A percentile compares a stretch with the other conserved stretches of the same genome.
phyloP scores from a whole-genome alignment of 1,140 invertebrate species.

The Drosophila orosa region DNA sequence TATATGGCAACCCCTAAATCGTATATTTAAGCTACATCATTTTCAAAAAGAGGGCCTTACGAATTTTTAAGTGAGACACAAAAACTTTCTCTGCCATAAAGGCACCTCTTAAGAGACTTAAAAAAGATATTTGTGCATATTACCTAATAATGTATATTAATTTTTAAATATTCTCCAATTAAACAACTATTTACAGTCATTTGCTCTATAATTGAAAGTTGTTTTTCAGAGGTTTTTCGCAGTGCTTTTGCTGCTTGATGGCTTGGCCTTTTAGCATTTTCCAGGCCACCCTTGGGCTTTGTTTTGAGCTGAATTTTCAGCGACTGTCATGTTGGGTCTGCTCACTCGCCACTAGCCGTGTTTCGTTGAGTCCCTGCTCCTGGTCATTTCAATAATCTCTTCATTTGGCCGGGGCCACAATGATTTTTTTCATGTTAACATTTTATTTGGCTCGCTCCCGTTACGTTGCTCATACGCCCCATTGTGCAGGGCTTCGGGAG shows the following conservation, averaged over 20 bases:
- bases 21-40: not conserved
- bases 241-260: conserved; percentile 43
- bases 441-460: conserved; percentile 64
- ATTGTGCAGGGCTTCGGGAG: conserved; percentile 58
- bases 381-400: conserved; percentile 80
- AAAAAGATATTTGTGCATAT: not conserved
- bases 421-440: conserved; percentile 73
- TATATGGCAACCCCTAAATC: not conserved
- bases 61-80: not conserved
- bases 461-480: conserved; percentile 67
- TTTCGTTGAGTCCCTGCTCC: not conserved
- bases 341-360: not conserved
- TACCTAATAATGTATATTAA: not conserved
- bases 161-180: not conserved
- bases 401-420: conserved; percentile 63
- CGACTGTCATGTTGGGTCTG: conserved; percentile 55
- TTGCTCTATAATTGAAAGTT: not conserved
- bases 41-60: not conserved
- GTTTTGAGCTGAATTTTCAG: conserved; percentile 55
- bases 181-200: not conserved
- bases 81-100: not conserved
- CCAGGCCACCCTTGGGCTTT: conserved; percentile 45
- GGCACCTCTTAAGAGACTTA: not conserved
- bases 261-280: conserved; percentile 42
- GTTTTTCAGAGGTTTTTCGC: conserved; percentile 12